Evolutionary conservation across 1,140 invertebrate genomes (phyloP).

Genomic region (Solen grandis): DNA sequence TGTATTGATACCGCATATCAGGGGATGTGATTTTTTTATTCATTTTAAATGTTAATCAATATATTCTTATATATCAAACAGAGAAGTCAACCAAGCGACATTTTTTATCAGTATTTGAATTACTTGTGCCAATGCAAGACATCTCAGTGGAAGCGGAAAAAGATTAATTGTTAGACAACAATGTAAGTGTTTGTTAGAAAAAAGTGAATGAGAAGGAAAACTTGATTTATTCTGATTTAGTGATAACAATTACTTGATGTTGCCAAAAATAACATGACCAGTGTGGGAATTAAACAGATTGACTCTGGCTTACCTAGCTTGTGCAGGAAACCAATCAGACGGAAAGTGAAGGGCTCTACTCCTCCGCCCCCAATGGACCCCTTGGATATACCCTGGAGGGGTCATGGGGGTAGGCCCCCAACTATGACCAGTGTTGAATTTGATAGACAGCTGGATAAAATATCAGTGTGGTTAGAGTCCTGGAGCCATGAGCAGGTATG

Average conservation of each 20-base stretch:
- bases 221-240: not conserved
- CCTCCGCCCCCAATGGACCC: slow-evolving; percentile 37
- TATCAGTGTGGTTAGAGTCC: slow-evolving; percentile 74
- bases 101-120: too few species aligned
- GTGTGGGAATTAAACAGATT: slow-evolving; percentile 14
- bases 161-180: too few species aligned
- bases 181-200: not conserved
- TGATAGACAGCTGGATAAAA: slow-evolving; percentile 76
- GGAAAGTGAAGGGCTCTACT: slow-evolving; percentile 1
- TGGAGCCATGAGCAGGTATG: slow-evolving; percentile 77
- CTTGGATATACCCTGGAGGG: slow-evolving; percentile 64
- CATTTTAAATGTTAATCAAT: too few species aligned
- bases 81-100: too few species aligned
- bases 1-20: too few species aligned
- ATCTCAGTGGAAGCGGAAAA: too few species aligned
- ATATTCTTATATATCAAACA: too few species aligned
- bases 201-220: not conserved
- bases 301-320: slow-evolving; percentile 35
- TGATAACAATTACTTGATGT: too few species aligned
- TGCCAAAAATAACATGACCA: slow-evolving; percentile 11
- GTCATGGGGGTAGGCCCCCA: slow-evolving; percentile 70
- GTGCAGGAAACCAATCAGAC: not conserved
- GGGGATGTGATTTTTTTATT: too few species aligned
- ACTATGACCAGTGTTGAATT: slow-evolving; percentile 73
- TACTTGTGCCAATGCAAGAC: too few species aligned